phyloP scores from a whole-genome alignment of 2,888 invertebrate species.

The Margaritifera margaritifera region DNA sequence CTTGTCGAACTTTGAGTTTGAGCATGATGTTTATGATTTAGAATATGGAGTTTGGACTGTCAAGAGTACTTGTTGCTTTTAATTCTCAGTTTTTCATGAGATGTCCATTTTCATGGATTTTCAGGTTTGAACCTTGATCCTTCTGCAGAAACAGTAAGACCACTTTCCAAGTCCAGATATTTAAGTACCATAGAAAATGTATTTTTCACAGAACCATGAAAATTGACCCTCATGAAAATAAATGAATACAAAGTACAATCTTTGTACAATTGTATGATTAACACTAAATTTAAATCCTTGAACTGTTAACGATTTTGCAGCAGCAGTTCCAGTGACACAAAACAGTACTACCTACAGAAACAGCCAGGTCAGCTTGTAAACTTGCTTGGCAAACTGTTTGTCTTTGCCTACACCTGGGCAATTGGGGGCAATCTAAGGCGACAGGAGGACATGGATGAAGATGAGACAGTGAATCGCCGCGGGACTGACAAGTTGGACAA shows the following conservation, averaged over 20 bases:
- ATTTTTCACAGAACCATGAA: not conserved
- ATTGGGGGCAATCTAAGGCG: constrained; percentile 69
- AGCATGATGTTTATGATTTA: no score
- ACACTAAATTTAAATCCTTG: no score
- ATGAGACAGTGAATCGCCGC: constrained; percentile 56
- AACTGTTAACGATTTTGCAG: not conserved
- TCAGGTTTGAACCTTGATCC: no score
- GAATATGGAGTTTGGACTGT: no score
- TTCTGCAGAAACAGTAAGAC: not conserved
- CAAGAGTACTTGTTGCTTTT: no score
- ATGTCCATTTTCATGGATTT: no score
- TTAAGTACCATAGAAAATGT: not conserved
- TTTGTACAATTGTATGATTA: no score
- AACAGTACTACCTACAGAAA: constrained; percentile 66
- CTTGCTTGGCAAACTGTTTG: constrained; percentile 70
- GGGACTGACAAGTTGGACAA: constrained; percentile 44
- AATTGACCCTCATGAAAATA: not conserved
- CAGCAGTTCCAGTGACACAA: constrained; percentile 31
- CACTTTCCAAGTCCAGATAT: not conserved
- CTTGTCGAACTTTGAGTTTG: no score
- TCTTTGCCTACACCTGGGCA: constrained; percentile 72
- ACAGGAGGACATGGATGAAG: constrained; percentile 68
- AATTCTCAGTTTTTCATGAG: no score
- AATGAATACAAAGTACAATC: no score
- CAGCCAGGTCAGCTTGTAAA: constrained; percentile 65